phyloP scores from a whole-genome alignment of 2,113 vertebrate genomes.

The Gadus macrocephalus region DNA sequence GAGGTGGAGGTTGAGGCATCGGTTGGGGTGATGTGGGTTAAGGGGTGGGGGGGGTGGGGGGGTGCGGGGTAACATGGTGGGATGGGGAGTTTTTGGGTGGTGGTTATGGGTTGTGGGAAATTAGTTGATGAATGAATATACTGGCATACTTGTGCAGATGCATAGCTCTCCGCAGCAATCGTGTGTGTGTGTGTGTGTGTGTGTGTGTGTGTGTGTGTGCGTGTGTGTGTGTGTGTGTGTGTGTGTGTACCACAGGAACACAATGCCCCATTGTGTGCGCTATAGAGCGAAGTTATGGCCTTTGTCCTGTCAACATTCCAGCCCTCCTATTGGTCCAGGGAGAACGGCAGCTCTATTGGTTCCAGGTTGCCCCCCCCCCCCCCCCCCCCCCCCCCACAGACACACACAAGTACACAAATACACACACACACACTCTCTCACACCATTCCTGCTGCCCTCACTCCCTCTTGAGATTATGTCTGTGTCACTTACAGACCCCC shows the following conservation, averaged over 20 bases:
- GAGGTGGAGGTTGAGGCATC: no score
- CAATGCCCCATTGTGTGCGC: conserved; percentile 66
- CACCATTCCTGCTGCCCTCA: conserved; percentile 36
- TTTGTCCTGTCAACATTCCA: conserved; percentile 74
- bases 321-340: conserved; percentile 58
- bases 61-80: no score
- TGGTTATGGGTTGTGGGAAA: conserved; percentile 62
- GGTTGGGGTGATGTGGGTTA: no score
- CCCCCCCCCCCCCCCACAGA: conserved; percentile 15
- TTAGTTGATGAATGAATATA: conserved; percentile 61
- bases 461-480: no score
- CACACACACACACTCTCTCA: not conserved
- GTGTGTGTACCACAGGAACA: conserved; percentile 53
- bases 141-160: conserved; percentile 53
- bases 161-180: conserved; percentile 47
- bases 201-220: conserved; percentile 20
- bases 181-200: not conserved
- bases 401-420: not conserved
- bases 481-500: conserved; percentile 30
- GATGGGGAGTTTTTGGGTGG: conserved; percentile 22
- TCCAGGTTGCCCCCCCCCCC: not conserved
- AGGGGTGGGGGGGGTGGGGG: no score
- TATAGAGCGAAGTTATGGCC: conserved; percentile 70
- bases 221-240: conserved; percentile 20
- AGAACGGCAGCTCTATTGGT: conserved; percentile 48